phyloP scores from a whole-genome alignment of 2,888 invertebrate genomes.

The Bugula neritina region DNA sequence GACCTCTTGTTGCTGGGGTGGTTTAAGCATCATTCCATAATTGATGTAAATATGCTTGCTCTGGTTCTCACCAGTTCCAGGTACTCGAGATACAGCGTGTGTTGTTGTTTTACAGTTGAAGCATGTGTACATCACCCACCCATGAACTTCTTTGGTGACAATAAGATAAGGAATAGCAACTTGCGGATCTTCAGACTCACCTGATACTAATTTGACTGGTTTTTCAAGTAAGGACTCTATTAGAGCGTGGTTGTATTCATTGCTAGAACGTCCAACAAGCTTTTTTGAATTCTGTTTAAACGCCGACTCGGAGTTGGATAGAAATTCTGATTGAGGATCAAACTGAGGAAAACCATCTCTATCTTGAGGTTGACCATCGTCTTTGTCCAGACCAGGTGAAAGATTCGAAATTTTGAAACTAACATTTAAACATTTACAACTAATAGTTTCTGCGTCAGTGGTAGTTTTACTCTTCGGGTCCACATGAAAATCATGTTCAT shows the following conservation, averaged over 20 bases:
- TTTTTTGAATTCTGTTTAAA: no score
- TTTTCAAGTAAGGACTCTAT: not conserved
- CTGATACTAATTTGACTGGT: not conserved
- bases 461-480: not conserved
- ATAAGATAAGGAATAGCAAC: not conserved
- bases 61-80: no score
- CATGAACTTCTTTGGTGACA: not conserved
- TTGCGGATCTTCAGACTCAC: not conserved
- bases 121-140: not conserved
- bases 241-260: no score
- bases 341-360: no score
- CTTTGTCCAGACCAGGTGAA: no score
- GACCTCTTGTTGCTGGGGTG: not conserved
- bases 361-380: no score
- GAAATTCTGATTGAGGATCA: no score
- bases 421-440: not conserved
- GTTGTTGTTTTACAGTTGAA: slow-evolving; percentile 12
- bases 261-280: no score
- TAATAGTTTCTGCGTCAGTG: not conserved
- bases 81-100: not conserved
- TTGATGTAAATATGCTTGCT: not conserved
- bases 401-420: not conserved
- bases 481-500: no score
- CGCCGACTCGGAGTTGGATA: no score
- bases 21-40: not conserved